A percentile compares a stretch with the other conserved stretches of the same genome.
These are phyloP conservation scores for Macrochelys suwanniensis DNA, from an alignment of 2,797 vertebrate genomes.

Conservation along the genomic window DNA sequence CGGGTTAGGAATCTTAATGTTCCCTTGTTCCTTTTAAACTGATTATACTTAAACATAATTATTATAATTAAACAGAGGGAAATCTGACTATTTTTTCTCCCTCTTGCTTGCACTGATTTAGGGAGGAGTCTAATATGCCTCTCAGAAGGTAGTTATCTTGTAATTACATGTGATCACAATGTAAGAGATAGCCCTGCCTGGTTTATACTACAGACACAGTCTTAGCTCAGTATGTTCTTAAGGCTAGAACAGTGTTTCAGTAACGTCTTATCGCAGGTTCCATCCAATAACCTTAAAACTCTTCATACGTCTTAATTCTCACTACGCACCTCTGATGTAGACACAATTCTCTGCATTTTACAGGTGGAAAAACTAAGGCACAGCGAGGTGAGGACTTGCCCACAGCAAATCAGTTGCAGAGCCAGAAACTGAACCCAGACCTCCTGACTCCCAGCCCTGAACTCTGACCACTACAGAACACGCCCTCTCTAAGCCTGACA, in stretches of 20 bases:
- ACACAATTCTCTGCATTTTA: background rate
- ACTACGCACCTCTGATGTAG: background rate
- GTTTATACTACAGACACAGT: background rate
- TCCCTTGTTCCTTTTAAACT: background rate
- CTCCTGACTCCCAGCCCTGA: background rate
- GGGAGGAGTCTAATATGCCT: background rate
- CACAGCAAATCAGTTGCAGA: background rate
- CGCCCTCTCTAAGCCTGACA: background rate
- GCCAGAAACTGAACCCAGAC: background rate
- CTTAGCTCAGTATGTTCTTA: background rate
- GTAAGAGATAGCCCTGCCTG: rapidly evolving
- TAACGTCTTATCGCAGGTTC: background rate
- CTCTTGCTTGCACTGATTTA: background rate
- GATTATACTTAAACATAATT: background rate
- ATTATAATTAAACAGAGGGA: background rate
- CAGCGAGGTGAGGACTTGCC: background rate
- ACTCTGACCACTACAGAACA: background rate
- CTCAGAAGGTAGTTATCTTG: slow-evolving; percentile 6
- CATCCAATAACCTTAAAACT: rapidly evolving
- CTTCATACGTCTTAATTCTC: background rate
- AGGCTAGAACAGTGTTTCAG: background rate
- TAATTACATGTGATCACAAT: background rate
- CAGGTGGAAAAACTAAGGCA: background rate
- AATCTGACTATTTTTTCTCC: background rate
- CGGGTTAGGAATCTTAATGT: background rate